Percentiles rank a stretch among this genome's conserved stretches.
Conservation (phyloP, 2,113 vertebrate species). For the Pomatostomus ruficeps region DNA sequence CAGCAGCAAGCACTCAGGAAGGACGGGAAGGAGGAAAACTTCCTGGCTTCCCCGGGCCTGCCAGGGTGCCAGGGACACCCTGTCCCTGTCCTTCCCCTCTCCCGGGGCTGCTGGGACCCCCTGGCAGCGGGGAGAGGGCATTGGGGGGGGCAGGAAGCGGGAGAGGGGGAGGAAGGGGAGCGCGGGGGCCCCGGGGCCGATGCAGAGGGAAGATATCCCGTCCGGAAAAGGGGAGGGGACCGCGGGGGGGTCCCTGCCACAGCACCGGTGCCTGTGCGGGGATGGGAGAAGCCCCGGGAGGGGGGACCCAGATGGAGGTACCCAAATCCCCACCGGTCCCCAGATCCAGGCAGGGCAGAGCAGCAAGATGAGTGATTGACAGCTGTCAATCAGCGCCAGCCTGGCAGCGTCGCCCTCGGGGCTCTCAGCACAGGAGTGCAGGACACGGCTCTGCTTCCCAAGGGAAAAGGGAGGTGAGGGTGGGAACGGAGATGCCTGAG, state of each 20-base stretch:
- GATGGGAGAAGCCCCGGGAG: neutral
- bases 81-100: neutral
- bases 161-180: neutral
- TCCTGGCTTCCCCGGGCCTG: rapidly evolving
- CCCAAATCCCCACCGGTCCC: rapidly evolving
- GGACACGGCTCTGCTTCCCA: neutral
- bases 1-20: neutral
- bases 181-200: neutral
- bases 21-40: neutral
- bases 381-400: neutral
- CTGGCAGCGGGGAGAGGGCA: neutral
- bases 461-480: neutral
- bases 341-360: neutral
- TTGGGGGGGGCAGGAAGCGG: neutral
- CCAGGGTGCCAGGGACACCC: neutral
- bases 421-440: rapidly evolving
- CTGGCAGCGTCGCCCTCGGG: neutral
- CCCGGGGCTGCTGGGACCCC: neutral
- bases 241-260: neutral
- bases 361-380: neutral
- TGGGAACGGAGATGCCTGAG: neutral
- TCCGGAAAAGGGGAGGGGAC: neutral
- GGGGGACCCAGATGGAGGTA: neutral
- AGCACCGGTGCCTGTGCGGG: neutral
- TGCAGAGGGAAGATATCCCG: slow-evolving; percentile 1